Conservation (phyloP, 2,797 vertebrate species). For the Ispidina picta region DNA sequence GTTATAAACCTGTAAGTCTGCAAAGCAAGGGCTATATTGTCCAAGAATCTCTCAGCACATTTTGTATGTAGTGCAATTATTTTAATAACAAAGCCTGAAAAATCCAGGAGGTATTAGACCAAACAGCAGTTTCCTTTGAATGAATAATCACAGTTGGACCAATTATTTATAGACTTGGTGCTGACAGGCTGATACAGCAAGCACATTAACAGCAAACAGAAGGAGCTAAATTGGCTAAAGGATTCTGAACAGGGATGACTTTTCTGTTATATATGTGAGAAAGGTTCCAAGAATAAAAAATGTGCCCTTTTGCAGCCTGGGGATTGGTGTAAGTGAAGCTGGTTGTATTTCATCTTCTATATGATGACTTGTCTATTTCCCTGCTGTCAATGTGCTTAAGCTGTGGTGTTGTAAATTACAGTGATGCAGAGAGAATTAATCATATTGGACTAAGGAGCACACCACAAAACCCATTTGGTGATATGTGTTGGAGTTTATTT, state of each 20-base stretch:
- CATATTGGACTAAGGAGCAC: not conserved
- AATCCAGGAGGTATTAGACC: constrained; percentile 12
- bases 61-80: not conserved
- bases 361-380: not conserved
- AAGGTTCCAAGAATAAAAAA: constrained; percentile 44
- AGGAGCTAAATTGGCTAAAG: constrained; percentile 53
- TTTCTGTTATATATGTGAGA: not conserved
- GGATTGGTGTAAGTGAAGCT: not conserved
- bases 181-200: constrained; percentile 29
- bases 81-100: not conserved
- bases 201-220: constrained; percentile 46
- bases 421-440: constrained; percentile 15
- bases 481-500: not conserved
- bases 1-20: rapidly evolving
- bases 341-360: constrained; percentile 38
- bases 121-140: constrained; percentile 14
- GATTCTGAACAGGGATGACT: constrained; percentile 3
- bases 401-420: constrained; percentile 23
- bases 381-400: not conserved
- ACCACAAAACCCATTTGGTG: not conserved
- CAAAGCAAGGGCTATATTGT: not conserved
- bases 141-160: constrained; percentile 45
- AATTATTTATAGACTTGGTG: constrained; percentile 7
- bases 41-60: not conserved
- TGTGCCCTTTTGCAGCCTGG: constrained; percentile 29